These are phyloP conservation scores for Microplitis manilae DNA, from an alignment of 2,888 invertebrate genomes.

Conservation along the genomic window DNA sequence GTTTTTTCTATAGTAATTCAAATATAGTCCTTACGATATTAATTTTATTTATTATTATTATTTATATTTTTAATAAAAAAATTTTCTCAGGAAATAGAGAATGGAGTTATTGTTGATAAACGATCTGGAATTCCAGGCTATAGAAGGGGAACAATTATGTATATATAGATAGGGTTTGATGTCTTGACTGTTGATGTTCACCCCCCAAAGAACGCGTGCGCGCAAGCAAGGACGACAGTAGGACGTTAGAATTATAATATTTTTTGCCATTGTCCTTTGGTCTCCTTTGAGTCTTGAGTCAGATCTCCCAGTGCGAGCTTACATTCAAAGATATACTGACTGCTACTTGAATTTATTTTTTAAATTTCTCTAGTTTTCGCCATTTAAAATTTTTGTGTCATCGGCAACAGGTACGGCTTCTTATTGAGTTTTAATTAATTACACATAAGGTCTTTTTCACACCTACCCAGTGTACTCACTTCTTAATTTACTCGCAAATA, in stretches of 20 bases:
- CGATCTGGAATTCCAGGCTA: background rate
- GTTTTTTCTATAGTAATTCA: background rate
- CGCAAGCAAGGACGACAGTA: conserved; percentile 24
- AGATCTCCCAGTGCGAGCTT: conserved; percentile 38
- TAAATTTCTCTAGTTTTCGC: background rate
- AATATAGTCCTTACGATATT: no score
- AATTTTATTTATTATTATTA: background rate
- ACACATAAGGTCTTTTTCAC: background rate
- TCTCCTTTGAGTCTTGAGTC: conserved; percentile 44
- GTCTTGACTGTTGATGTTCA: conserved; percentile 6
- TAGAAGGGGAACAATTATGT: background rate
- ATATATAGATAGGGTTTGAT: background rate
- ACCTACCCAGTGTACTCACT: background rate
- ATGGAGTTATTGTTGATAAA: background rate
- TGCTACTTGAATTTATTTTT: conserved; percentile 9
- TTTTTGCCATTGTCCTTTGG: conserved; percentile 32
- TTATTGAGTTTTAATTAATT: conserved; percentile 20
- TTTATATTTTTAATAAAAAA: conserved; percentile 1
- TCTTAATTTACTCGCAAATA: background rate
- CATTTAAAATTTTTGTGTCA: conserved; percentile 4
- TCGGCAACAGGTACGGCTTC: conserved; percentile 36
- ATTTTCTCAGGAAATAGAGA: conserved; percentile 9
- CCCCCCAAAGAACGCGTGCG: conserved; percentile 35
- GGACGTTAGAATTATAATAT: conserved; percentile 9
- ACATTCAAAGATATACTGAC: conserved; percentile 22